Evolutionary conservation across 2,888 invertebrate species (phyloP), one percentile per base, ranked within the genome.

Genomic region (Archips crataeganus): DNA sequence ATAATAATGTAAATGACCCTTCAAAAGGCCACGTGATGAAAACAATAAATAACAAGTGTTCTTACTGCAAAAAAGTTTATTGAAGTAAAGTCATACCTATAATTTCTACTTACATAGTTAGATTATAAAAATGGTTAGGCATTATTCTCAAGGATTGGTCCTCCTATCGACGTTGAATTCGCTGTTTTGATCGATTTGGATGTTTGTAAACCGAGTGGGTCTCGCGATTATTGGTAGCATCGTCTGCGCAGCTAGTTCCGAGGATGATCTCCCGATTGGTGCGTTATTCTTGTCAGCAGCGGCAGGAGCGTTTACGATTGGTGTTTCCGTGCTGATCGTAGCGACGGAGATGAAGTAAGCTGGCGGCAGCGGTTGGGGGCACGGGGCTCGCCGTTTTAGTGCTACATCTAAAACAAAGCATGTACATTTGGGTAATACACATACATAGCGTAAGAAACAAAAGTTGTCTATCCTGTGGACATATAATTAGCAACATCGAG

Each of bases 321-420:
- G 57, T 57, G 2, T 2, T 10, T 57, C 57, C 32, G 57, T 57
- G 57, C 57, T 57, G 1, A 57, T 2, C 32, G 4, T 57, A 4
- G 39, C 36, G 11, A 60, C 6, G 39, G 60, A 60, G 13, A 34
- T 36, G 13, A n/a, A 36, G 36, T 13, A 60, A 39, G 60, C n/a
- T 9, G 39, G 36, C 3, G 63, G 70, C 11, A 34, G n/a, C 5
- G 39, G 4, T 3, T 49, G 66, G 2, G 61, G 67, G 10, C 76
- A 76, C n/a, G 74, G 71, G 4, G 71, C 60, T 11, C 49, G 71
- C n/a, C 74, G 67, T 13, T 64, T 34, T 47, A 76, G 11, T 42
- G 65, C 34, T n/a, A 76, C 76, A 47, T 76, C 76, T 76, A 23
- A 54, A 15, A 15, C 2, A 54, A 54, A 54, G 2, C 1, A 54